These are phyloP conservation scores for Terebella lapidaria DNA, from an alignment of 2,888 invertebrate genomes.

Conservation along the genomic window DNA sequence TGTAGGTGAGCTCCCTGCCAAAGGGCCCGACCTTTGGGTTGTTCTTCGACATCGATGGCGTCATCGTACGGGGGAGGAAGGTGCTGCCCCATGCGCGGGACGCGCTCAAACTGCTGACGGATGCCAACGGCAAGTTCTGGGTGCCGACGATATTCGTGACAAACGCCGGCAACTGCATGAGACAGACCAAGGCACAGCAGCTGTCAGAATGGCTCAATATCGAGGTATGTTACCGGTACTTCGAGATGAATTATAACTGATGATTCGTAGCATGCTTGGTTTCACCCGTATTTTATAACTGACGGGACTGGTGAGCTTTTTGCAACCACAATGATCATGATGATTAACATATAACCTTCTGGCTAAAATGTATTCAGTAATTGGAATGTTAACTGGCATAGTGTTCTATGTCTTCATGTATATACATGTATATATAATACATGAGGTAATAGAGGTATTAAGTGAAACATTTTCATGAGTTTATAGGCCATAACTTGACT, in stretches of 20 bases:
- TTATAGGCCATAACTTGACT: too few species aligned
- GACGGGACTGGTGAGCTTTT: not conserved
- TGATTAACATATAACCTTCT: too few species aligned
- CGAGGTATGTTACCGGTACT: constrained; percentile 55
- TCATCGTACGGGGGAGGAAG: constrained; percentile 61
- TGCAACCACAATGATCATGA: not conserved
- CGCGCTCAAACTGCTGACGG: constrained; percentile 59
- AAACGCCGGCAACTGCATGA: constrained; percentile 63
- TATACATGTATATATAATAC: too few species aligned
- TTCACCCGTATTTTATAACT: not conserved
- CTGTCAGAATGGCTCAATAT: constrained; percentile 61
- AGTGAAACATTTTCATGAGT: too few species aligned
- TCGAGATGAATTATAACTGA: too few species aligned
- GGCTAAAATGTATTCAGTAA: too few species aligned
- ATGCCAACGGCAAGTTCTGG: constrained; percentile 58
- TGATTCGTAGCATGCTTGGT: not conserved
- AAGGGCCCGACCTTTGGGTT: constrained; percentile 58
- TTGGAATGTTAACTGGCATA: too few species aligned
- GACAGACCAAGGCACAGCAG: constrained; percentile 60
- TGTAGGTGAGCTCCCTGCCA: not conserved
- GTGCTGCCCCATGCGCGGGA: constrained; percentile 61
- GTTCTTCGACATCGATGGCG: constrained; percentile 67
- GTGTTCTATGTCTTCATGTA: too few species aligned
- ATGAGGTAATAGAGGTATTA: too few species aligned
- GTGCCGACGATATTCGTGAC: constrained; percentile 65